These are phyloP conservation scores for Champsocephalus esox DNA, from an alignment of 2,797 vertebrate genomes.

Conservation along the genomic window DNA sequence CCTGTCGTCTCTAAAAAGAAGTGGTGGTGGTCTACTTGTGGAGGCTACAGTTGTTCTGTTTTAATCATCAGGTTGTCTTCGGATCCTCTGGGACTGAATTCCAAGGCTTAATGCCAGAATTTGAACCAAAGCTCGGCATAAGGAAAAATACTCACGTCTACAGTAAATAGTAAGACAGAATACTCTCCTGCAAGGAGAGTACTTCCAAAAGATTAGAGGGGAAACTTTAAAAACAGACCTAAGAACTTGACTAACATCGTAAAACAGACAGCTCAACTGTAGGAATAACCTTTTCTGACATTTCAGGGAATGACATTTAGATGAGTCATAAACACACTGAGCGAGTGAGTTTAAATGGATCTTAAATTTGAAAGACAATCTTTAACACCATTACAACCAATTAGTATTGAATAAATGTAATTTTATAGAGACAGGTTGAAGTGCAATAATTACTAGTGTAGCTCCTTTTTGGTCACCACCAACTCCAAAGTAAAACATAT, in stretches of 20 bases:
- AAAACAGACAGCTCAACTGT: neutral
- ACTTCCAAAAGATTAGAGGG: constrained; percentile 27
- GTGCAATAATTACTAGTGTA: neutral
- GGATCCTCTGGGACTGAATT: constrained; percentile 71
- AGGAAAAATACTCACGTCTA: constrained; percentile 70
- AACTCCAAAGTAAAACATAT: neutral
- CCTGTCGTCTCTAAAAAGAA: constrained; percentile 45
- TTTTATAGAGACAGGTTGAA: neutral
- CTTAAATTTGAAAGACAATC: neutral
- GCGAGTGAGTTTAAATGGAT: neutral
- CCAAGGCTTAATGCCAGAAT: constrained; percentile 65
- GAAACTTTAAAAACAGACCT: neutral
- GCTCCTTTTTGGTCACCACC: neutral
- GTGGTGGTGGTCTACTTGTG: constrained; percentile 56
- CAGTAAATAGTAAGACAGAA: constrained; percentile 43
- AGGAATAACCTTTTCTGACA: constrained; percentile 11
- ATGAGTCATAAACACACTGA: neutral
- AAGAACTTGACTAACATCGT: constrained; percentile 15
- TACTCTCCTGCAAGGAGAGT: constrained; percentile 13
- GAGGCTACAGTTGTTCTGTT: constrained; percentile 69
- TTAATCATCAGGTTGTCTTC: constrained; percentile 65
- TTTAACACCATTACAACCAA: neutral
- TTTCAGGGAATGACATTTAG: constrained; percentile 1
- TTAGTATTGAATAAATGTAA: neutral
- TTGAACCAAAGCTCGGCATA: constrained; percentile 55